Percentiles rank a stretch among this genome's conserved stretches.
Evolutionary conservation across 2,113 vertebrate genomes (phyloP).

Genomic region (Tachycineta bicolor): DNA sequence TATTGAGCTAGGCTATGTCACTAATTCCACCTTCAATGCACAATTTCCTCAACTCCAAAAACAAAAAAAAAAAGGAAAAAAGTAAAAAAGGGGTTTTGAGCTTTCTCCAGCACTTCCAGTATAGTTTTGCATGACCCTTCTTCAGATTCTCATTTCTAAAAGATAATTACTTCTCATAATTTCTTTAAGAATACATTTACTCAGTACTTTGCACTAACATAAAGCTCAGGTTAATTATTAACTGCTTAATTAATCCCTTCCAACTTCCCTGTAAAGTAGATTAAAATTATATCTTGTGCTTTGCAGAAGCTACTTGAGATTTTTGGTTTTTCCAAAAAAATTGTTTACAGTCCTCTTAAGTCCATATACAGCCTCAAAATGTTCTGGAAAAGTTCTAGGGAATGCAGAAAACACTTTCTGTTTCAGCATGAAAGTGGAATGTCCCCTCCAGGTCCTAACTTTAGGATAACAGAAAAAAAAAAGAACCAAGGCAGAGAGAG

Average conservation of each 20-base stretch:
- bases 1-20: background rate
- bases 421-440: background rate
- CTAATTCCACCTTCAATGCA: background rate
- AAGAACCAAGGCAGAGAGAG: background rate
- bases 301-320: conserved; percentile 20
- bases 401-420: background rate
- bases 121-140: conserved; percentile 6
- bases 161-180: background rate
- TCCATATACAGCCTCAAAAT: background rate
- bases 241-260: background rate
- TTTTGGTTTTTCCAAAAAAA: background rate
- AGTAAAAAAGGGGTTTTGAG: background rate
- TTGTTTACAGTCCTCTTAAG: background rate
- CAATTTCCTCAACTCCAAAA: background rate
- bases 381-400: background rate
- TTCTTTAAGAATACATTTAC: background rate
- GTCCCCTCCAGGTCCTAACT: background rate
- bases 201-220: conserved; percentile 25
- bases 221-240: conserved; percentile 17
- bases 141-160: background rate
- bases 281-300: background rate
- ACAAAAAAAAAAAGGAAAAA: no score
- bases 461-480: background rate
- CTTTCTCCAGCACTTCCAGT: background rate
- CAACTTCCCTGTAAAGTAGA: conserved; percentile 24